Base-by-base conservation (phyloP, 2,797 vertebrate species). In the Chaetophractus vellerosus region DNA sequence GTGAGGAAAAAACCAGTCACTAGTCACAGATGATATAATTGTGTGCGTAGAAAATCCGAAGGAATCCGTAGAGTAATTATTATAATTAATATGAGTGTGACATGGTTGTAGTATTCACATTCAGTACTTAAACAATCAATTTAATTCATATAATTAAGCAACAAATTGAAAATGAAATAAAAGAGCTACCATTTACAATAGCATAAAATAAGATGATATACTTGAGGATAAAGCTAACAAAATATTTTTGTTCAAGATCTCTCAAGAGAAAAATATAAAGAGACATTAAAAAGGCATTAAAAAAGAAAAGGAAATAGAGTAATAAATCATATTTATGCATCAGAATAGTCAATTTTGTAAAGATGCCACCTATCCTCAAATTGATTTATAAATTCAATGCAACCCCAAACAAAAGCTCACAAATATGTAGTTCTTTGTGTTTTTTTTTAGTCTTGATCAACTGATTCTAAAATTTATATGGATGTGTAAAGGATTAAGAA, bases 121-220 rank as follows among this genome's bases (percentile, higher is more conserved):
- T 95, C 80, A 93, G 72, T 83, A 84, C 36, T 89, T 80, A 88
- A 90, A 76, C 78, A 91, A 87, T 92, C 63, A 31, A 78, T 76
- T 92, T 94, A 93, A 96, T 95, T 94, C 82, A 90, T 94, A 78
- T 93, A 93, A 93, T 91, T 18, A 14, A 85, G 69, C 23, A 83
- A 19, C 31, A 94, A 72, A 81, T 57, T 86, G 66, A 86, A 97
- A 96, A 52, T 71, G 61, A 95, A 93, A 91, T 88, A 57, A 95
- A 94, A 92, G 45, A 83, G 10, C 68, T 76, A 75, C n/a, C 31
- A 61, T 90, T 82, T 92, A 82, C 5, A 90, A 64, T 38, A 79
- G 8, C 50, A 89, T 66, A 82, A 93, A 93, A 90, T 52, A 86
- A 80, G 74, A 83, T 61, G 28, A 85, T 48, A 92, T 72, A 61